These are phyloP conservation scores for Ceyx cyanopectus DNA, from an alignment of 2,113 vertebrate genomes.

Conservation along the genomic window DNA sequence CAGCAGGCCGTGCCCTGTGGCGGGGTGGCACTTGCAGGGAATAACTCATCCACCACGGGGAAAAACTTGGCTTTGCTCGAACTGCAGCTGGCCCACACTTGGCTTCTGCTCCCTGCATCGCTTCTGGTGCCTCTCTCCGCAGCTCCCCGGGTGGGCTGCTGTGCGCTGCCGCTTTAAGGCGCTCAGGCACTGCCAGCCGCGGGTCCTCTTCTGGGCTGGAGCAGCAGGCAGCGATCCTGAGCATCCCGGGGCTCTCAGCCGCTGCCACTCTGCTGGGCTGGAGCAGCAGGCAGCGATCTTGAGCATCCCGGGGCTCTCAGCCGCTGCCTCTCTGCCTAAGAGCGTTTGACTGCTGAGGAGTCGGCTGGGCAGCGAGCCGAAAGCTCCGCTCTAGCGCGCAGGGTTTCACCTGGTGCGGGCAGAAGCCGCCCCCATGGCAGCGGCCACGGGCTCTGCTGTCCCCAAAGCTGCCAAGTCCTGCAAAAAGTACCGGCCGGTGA, in stretches of 20 bases:
- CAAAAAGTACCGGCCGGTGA: conserved; percentile 82
- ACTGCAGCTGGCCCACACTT: not conserved
- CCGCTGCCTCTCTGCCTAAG: not conserved
- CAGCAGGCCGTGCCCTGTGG: fast-evolving
- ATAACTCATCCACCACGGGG: fast-evolving
- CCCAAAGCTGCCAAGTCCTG: conserved; percentile 74
- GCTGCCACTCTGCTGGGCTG: not conserved
- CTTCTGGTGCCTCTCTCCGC: fast-evolving
- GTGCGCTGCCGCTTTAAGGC: conserved; percentile 37
- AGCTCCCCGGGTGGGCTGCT: not conserved
- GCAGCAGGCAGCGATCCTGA: not conserved
- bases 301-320: not conserved
- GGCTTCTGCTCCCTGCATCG: fast-evolving
- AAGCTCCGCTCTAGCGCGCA: not conserved
- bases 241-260: not conserved
- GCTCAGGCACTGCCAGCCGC: not conserved
- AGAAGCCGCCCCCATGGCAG: conserved; percentile 62
- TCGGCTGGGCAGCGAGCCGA: not conserved
- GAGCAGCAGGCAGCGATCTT: not conserved
- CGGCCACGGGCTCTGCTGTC: conserved; percentile 39
- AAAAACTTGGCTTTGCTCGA: not conserved
- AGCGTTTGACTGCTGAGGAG: not conserved
- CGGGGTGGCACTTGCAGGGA: not conserved
- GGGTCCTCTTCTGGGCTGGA: not conserved
- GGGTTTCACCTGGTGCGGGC: not conserved